Conservation (phyloP, 2,797 vertebrate genomes). For the Cygnus olor region DNA sequence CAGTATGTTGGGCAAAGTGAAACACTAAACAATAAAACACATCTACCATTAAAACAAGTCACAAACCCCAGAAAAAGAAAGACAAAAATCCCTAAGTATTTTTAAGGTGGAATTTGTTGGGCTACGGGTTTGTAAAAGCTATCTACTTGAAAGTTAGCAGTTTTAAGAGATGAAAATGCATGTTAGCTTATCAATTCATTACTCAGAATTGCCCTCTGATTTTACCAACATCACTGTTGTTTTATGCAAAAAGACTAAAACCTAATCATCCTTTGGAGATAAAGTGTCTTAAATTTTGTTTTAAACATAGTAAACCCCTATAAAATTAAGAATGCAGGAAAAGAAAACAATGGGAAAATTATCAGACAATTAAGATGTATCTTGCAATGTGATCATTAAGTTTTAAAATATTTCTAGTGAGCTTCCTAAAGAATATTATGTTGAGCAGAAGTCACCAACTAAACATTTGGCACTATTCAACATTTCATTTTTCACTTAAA, state of each 20-base stretch:
- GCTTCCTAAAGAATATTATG: not conserved
- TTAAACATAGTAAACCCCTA: not conserved
- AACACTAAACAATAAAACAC: not conserved
- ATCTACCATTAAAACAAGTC: not conserved
- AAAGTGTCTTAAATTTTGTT: not conserved
- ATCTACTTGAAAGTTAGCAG: not conserved
- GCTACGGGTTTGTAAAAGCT: not conserved
- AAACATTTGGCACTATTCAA: not conserved
- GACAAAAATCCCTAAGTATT: not conserved
- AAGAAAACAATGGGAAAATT: not conserved
- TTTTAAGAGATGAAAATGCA: not conserved
- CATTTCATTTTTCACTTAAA: not conserved
- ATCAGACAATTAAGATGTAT: not conserved
- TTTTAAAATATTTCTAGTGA: not conserved
- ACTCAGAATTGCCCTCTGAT: too few relatives aligned
- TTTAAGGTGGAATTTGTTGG: not conserved
- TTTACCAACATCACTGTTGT: not conserved
- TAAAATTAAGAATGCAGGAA: not conserved
- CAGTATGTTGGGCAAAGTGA: not conserved
- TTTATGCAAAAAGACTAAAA: not conserved
- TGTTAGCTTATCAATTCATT: not conserved
- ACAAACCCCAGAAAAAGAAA: not conserved
- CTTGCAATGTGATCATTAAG: not conserved
- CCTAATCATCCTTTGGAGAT: not conserved
- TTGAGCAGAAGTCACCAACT: not conserved